These are phyloP conservation scores for Pseudomyrmex gracilis DNA, from an alignment of 1,140 invertebrate species.

Conservation along the genomic window DNA sequence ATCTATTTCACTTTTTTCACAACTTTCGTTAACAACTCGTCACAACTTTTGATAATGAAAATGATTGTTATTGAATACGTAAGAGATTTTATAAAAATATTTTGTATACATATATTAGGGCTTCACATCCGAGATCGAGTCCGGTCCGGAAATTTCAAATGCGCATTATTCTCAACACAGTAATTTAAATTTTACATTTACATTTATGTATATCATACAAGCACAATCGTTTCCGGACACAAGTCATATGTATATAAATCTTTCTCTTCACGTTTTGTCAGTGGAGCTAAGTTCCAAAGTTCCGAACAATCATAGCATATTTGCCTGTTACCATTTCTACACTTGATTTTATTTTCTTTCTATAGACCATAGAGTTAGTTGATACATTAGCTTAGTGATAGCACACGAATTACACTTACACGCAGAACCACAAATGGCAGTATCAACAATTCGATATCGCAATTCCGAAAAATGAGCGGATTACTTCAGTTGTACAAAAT, in stretches of 20 bases:
- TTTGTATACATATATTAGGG: too few relatives aligned
- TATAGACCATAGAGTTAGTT: slow-evolving; percentile 71
- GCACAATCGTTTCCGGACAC: background rate
- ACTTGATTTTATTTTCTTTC: slow-evolving; percentile 54
- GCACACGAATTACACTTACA: slow-evolving; percentile 74
- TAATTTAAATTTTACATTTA: too few relatives aligned
- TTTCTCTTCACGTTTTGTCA: slow-evolving; percentile 21
- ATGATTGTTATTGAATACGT: too few relatives aligned
- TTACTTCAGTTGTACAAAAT: background rate
- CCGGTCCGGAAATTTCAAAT: too few relatives aligned
- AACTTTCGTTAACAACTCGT: too few relatives aligned
- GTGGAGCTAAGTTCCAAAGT: slow-evolving; percentile 8
- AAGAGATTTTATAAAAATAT: too few relatives aligned
- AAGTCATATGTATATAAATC: background rate
- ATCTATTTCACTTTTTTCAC: too few relatives aligned
- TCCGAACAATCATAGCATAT: slow-evolving; percentile 37
- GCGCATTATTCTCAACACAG: too few relatives aligned
- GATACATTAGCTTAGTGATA: slow-evolving; percentile 73
- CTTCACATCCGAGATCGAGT: too few relatives aligned
- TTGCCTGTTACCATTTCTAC: slow-evolving; percentile 69
- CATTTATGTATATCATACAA: background rate
- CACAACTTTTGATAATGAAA: too few relatives aligned
- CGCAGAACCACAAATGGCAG: slow-evolving; percentile 54
- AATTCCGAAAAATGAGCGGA: background rate
- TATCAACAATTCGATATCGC: slow-evolving; percentile 13